These are phyloP conservation scores for Drosophila carrolli DNA, from an alignment of 1,140 invertebrate genomes.

Conservation along the genomic window DNA sequence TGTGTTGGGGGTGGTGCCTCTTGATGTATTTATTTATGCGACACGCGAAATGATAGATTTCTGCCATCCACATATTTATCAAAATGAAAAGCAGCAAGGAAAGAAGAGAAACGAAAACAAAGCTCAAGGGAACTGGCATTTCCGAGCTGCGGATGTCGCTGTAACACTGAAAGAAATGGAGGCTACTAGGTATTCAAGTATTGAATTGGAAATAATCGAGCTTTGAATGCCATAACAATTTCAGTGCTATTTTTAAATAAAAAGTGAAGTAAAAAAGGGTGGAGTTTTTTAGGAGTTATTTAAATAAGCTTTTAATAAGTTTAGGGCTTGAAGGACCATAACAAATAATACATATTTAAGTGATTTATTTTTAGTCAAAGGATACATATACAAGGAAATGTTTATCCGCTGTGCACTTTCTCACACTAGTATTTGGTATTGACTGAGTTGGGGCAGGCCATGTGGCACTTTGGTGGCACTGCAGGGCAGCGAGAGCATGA, in stretches of 20 bases:
- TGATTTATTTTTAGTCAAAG: too few relatives aligned
- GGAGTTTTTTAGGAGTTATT: too few relatives aligned
- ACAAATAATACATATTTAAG: too few relatives aligned
- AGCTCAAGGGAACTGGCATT: constrained; percentile 23
- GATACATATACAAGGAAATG: too few relatives aligned
- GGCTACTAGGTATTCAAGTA: background rate
- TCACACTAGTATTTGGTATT: background rate
- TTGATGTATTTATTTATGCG: constrained; percentile 71
- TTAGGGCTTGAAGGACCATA: too few relatives aligned
- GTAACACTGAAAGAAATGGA: constrained; percentile 1
- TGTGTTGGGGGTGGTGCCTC: constrained; percentile 15
- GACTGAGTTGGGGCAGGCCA: constrained; percentile 11
- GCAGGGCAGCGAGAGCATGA: constrained; percentile 23
- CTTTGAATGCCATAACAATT: too few relatives aligned
- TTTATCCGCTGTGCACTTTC: background rate
- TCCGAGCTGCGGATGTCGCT: constrained; percentile 2
- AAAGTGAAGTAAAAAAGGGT: too few relatives aligned
- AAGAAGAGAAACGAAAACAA: constrained; percentile 38
- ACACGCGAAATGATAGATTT: constrained; percentile 69
- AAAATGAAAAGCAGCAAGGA: constrained; percentile 54
- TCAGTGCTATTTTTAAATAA: too few relatives aligned
- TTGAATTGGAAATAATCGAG: too few relatives aligned
- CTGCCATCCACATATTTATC: constrained; percentile 65
- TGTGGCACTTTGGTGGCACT: constrained; percentile 18
- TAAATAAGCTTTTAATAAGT: too few relatives aligned